Base-by-base conservation (phyloP, 1,140 invertebrate species). In the Papilio xuthus region DNA sequence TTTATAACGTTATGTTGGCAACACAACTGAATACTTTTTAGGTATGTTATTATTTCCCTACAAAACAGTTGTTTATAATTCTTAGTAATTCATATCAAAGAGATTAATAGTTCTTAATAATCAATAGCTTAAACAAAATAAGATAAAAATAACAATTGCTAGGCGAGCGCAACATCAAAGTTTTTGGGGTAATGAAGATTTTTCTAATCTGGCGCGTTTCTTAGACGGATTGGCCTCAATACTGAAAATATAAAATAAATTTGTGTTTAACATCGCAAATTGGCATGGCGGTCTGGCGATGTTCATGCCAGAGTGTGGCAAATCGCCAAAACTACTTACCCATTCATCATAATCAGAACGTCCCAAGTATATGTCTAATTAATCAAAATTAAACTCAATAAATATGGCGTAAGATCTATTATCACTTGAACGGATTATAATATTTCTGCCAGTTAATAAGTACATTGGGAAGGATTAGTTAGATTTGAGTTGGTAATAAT, bases 271-370 rank as follows among this genome's bases (percentile, higher is more conserved):
- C 37, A 82, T 82, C 74, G 79, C 81, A 80, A 83, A 82, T 84
- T 79, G 80, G 77, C 78, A 78, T 79, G 72, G 78, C 82, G 77
- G 56, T 74, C 56, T 85, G 85, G 82, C 80, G 72, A 18, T 60
- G 47, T 67, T 47, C 53, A 10, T 44, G 42, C 20, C 1, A n/a
- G 53, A 37, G 41, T 28, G 60, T 83, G 82, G 82, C 53, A 26
- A 20, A 44, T 56, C 32, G 82, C 85, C 85, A 86, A 85, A 81
- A 85, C 41, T 76, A 78, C 77, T 81, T 79, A 82, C 80, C 80
- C 79, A 73, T 76, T 78, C 80, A 73, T 76, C 77, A 50, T 78
- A 82, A 28, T 77, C 75, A 53, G 42, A 81, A 78, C 78, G 73
- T 78, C 80, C 76, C 75, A 78, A 78, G 75, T 78, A 18, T 32